Percentiles rank a stretch among this genome's conserved stretches.
Evolutionary conservation across 2,888 invertebrate genomes (phyloP).

Genomic region (Epinotia bilunana): DNA sequence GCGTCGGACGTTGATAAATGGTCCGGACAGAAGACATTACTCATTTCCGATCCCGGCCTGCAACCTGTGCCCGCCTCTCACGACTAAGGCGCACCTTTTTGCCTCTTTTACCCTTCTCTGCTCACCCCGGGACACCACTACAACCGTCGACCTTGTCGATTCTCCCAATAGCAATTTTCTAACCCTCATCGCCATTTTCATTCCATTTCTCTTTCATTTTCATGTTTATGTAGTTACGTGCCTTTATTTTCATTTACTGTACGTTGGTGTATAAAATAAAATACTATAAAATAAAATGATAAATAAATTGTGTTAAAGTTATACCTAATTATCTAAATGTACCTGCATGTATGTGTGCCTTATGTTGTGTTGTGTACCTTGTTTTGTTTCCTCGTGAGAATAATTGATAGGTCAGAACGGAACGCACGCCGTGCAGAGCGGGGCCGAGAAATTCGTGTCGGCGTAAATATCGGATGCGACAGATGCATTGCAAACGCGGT

Average conservation of each 20-base stretch:
- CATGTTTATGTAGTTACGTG: conserved; percentile 40
- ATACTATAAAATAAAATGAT: conserved; percentile 2
- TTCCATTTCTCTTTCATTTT: conserved; percentile 42
- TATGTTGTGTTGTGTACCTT: conserved; percentile 53
- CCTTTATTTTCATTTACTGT: conserved; percentile 38
- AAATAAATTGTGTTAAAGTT: conserved; percentile 40
- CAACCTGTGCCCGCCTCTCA: conserved; percentile 60
- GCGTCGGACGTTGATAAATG: conserved; percentile 79
- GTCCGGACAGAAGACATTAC: conserved; percentile 74
- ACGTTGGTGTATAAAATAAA: conserved; percentile 41
- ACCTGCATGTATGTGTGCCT: conserved; percentile 54
- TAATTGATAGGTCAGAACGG: conserved; percentile 23
- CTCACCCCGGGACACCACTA: conserved; percentile 56
- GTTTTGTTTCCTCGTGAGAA: conserved; percentile 35
- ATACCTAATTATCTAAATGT: conserved; percentile 46
- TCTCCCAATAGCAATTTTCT: conserved; percentile 50
- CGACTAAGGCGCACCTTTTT: conserved; percentile 61
- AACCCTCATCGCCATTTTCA: conserved; percentile 49
- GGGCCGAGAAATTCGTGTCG: conserved; percentile 37
- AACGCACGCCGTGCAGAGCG: conserved; percentile 23
- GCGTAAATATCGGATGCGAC: conserved; percentile 54
- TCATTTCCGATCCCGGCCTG: conserved; percentile 75
- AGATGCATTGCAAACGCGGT: conserved; percentile 49
- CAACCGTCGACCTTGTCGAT: conserved; percentile 59
- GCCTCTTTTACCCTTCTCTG: conserved; percentile 50